Percentiles rank a stretch among this genome's conserved stretches.
Evolutionary conservation across 2,113 vertebrate genomes (phyloP).

Genomic region (Lycaon pictus): DNA sequence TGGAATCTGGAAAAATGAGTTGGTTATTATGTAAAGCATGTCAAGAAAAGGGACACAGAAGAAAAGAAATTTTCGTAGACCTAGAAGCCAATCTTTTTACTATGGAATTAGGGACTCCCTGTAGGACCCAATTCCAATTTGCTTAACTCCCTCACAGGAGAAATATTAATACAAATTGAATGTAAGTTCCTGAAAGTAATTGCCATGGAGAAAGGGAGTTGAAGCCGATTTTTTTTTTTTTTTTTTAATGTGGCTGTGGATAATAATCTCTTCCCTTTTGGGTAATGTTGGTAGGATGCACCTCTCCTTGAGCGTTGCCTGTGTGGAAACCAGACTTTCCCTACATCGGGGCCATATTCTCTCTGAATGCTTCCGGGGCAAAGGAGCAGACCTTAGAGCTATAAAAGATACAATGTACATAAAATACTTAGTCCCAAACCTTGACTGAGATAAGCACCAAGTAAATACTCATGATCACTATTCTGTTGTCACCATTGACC

Average conservation of each 20-base stretch:
- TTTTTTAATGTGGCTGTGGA: not conserved
- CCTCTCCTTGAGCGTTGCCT: not conserved
- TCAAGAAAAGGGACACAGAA: slow-evolving; percentile 3
- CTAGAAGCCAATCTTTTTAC: slow-evolving; percentile 20
- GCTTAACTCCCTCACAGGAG: not conserved
- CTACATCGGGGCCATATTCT: not conserved
- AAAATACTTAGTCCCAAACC: not conserved
- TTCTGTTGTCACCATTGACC: not conserved
- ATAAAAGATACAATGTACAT: not conserved
- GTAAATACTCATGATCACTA: not conserved
- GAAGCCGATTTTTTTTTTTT: slow-evolving; percentile 21
- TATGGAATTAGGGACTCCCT: not conserved
- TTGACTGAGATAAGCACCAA: not conserved
- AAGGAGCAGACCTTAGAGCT: not conserved
- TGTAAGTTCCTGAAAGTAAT: slow-evolving; percentile 60
- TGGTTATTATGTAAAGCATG: slow-evolving; percentile 47
- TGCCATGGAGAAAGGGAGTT: not conserved
- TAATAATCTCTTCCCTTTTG: not conserved
- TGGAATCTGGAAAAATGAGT: slow-evolving; percentile 11
- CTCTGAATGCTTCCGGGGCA: not conserved
- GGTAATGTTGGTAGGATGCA: not conserved
- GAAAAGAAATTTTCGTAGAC: not conserved
- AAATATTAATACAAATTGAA: slow-evolving; percentile 56
- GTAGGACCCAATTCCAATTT: slow-evolving; percentile 29
- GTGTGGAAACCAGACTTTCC: not conserved